Percentiles rank a stretch among this genome's conserved stretches.
Evolutionary conservation across 1,140 invertebrate species (phyloP).

Genomic region (Pemphigus obesinymphae): DNA sequence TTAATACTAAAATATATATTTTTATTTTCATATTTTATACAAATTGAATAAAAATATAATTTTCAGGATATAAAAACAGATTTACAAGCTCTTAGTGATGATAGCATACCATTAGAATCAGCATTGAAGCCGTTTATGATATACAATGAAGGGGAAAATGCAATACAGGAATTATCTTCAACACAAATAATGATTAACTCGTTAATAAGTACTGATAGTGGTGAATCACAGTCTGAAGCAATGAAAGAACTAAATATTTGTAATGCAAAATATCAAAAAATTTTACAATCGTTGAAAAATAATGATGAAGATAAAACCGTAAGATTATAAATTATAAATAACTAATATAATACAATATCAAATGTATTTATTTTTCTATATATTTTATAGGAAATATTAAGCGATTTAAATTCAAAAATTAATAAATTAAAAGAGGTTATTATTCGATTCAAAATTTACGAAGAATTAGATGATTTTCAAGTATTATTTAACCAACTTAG

Average conservation of each 20-base stretch:
- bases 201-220: neutral
- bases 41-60: neutral
- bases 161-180: slow-evolving; percentile 5
- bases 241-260: neutral
- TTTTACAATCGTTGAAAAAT: neutral
- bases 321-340: neutral
- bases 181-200: neutral
- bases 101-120: slow-evolving; percentile 9
- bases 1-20: neutral
- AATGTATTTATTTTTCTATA: neutral
- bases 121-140: neutral
- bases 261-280: neutral
- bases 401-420: neutral
- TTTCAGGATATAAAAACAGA: slow-evolving; percentile 12
- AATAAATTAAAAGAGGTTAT: neutral
- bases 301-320: neutral
- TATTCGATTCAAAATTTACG: neutral
- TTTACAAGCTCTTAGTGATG: neutral
- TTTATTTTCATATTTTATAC: neutral
- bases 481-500: neutral
- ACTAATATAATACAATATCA: neutral
- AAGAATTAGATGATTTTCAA: neutral
- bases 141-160: neutral
- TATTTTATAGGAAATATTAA: neutral
- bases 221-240: neutral